phyloP scores from a whole-genome alignment of 2,113 vertebrate genomes.

The Phaethon lepturus region DNA sequence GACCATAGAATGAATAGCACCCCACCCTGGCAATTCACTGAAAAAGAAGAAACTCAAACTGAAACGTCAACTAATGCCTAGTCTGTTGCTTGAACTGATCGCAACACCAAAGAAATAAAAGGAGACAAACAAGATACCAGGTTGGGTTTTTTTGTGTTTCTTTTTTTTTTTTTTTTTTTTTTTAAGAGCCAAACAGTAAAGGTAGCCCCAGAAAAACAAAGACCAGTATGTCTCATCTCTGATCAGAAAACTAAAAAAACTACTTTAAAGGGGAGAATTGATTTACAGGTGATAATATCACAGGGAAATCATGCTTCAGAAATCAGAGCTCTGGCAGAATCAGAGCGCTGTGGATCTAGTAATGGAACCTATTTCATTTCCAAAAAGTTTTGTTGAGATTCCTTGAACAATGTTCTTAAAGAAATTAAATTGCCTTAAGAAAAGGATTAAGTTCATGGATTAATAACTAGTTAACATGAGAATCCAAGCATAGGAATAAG shows the following conservation, averaged over 20 bases:
- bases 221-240: not conserved
- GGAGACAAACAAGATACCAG: not conserved
- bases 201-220: not conserved
- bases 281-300: not conserved
- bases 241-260: not conserved
- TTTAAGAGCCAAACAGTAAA: not conserved
- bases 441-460: not conserved
- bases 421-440: not conserved
- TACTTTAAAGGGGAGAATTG: not conserved
- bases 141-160: too few relatives aligned
- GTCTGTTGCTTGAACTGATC: not conserved
- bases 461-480: not conserved
- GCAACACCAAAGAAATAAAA: not conserved
- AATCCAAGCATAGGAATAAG: not conserved
- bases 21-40: not conserved
- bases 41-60: not conserved
- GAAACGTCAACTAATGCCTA: not conserved
- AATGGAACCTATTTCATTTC: not conserved
- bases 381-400: not conserved
- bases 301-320: not conserved
- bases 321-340: not conserved
- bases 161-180: not conserved
- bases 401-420: not conserved
- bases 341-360: not conserved
- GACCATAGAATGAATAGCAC: not conserved